Evolutionary conservation across 2,888 invertebrate genomes (phyloP), one percentile per base, ranked within the genome.

Genomic region (Drosophila acutilabella): DNA sequence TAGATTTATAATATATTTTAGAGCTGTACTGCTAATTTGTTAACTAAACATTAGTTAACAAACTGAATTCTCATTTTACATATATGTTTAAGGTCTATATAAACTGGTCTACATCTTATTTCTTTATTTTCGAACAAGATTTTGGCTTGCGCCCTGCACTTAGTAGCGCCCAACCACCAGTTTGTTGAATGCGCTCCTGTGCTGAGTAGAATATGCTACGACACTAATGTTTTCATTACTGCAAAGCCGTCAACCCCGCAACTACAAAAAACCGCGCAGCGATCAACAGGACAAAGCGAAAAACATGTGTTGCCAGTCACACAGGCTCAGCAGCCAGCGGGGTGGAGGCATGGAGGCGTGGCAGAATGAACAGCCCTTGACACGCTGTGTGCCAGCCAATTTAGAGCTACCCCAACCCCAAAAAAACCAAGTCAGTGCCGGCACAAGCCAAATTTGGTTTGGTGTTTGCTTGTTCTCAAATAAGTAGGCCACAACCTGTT

Each of bases 251-350:
- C 68, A 68, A 69, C 73, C 71, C 67, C n/a, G 14, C 50, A 54
- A 61, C 36, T 36, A 36, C 62, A 66, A 62, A 72, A 42, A 53
- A 61, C 45, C 48, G 47, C 20, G 44, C 14, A 50, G 71, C 87
- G 90, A 91, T 91, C 90, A 91, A 91, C 90, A 91, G 90, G 90
- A 90, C 78, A 74, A 68, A 45, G 73, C 67, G 64, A 88, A 88
- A 91, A 91, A 91, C 92, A 92, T 92, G 92, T 92, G 92, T 90
- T 92, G 86, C 86, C 80, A 90, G 91, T 92, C 92, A 91, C 92
- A 92, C 88, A 87, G 81, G 74, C 76, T 64, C 56, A 64, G 66
- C 54, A 56, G 23, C 51, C 51, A 52, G 13, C 45, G 69, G 85
- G 66, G 65, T 66, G 65, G 47, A 38, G 6, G 40, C 38, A 40